Evolutionary conservation across 1,140 invertebrate genomes (phyloP).

Genomic region (Halyomorpha halys): DNA sequence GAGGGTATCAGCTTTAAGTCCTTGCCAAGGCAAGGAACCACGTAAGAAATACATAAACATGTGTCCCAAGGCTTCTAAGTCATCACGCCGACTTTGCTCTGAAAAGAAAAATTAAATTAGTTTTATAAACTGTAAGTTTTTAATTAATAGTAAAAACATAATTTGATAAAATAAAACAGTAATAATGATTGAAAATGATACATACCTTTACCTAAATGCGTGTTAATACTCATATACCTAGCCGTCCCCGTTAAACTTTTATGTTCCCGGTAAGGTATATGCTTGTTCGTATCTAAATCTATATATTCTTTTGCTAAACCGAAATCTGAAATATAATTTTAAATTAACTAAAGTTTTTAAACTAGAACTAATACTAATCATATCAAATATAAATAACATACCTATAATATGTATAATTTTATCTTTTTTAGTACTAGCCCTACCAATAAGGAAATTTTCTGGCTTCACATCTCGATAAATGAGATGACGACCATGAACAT

Average conservation of each 20-base stretch:
- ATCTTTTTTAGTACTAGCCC: constrained; percentile 93
- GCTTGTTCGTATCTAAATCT: constrained; percentile 98
- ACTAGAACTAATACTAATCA: neutral
- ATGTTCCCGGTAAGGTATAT: constrained; percentile 99
- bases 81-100: constrained; percentile 98
- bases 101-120: constrained; percentile 33
- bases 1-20: constrained; percentile 96
- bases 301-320: constrained; percentile 99
- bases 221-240: constrained; percentile 99
- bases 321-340: constrained; percentile 41
- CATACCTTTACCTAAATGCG: constrained; percentile 94
- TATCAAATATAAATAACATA: constrained; percentile 36
- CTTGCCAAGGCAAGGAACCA: constrained; percentile 98
- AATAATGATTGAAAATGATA: neutral
- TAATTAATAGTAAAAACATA: neutral
- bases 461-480: constrained; percentile 99
- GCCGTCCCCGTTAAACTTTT: constrained; percentile 96
- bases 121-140: neutral
- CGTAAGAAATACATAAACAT: constrained; percentile 99
- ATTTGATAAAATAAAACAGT: neutral
- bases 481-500: constrained; percentile 97
- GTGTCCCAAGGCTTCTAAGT: constrained; percentile 97
- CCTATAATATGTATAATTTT: constrained; percentile 99
- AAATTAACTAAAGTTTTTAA: constrained; percentile 5
- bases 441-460: constrained; percentile 99